Percentiles rank a stretch among this genome's conserved stretches.
Evolutionary conservation across 2,797 vertebrate genomes (phyloP).

Genomic region (Numenius phaeopus): DNA sequence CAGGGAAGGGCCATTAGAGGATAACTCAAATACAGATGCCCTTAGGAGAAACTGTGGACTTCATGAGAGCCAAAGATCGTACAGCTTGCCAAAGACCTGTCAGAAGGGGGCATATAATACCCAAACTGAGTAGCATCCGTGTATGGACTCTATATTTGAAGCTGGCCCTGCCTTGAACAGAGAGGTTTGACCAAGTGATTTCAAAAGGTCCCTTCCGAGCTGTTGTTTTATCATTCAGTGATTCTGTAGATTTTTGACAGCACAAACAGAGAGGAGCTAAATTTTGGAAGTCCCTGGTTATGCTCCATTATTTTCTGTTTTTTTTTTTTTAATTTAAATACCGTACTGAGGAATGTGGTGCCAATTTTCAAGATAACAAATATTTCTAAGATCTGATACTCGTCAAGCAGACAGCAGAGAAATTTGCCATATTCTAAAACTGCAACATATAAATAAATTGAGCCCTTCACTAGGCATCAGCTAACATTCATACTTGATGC

Average conservation of each 20-base stretch:
- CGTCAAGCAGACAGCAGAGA: not conserved
- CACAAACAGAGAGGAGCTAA: not conserved
- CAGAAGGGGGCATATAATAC: not conserved
- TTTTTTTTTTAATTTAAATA: not conserved
- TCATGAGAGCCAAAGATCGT: not conserved
- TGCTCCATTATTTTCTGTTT: not conserved
- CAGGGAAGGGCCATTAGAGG: not conserved
- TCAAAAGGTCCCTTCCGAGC: not conserved
- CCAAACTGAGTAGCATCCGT: not conserved
- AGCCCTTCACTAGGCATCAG: not conserved
- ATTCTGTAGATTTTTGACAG: not conserved
- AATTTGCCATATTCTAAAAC: conserved; percentile 19
- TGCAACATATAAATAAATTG: conserved; percentile 39
- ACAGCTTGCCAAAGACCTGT: not conserved
- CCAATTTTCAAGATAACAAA: not conserved
- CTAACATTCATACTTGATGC: not conserved
- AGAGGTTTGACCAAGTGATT: not conserved
- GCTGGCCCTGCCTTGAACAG: not conserved
- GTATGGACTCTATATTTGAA: not conserved
- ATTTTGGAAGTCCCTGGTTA: conserved; percentile 1
- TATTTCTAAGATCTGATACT: conserved; percentile 23
- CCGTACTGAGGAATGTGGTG: not conserved
- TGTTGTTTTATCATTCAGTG: not conserved
- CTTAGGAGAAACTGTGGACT: not conserved
- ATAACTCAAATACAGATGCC: not conserved